phyloP scores from a whole-genome alignment of 1,140 invertebrate species.

The Chrysomallon squamiferum region DNA sequence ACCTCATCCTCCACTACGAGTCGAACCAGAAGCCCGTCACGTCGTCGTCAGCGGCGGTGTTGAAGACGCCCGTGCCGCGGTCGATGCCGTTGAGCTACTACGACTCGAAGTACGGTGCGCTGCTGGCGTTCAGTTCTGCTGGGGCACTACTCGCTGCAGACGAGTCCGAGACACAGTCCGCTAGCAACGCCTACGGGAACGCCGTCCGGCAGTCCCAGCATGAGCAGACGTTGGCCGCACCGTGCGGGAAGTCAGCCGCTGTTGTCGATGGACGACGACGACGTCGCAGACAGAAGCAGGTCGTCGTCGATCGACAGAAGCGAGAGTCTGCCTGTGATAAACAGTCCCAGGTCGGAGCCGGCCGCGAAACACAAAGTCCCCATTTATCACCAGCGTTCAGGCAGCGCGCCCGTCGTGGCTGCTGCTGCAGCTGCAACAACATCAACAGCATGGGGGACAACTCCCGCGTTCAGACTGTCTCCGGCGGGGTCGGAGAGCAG shows the following conservation, averaged over 20 bases:
- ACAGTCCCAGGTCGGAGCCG: constrained; percentile 16
- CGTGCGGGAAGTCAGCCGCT: constrained; percentile 49
- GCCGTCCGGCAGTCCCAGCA: constrained; percentile 35
- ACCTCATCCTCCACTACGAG: constrained; percentile 94
- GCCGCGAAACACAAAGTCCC: background rate
- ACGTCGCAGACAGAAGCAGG: constrained; percentile 1
- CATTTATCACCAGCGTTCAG: constrained; percentile 49
- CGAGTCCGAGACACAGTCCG: constrained; percentile 41
- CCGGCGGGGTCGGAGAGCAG: constrained; percentile 50
- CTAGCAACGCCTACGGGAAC: constrained; percentile 26
- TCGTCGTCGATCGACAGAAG: constrained; percentile 40
- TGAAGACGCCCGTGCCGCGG: constrained; percentile 79
- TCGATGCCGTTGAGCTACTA: constrained; percentile 73
- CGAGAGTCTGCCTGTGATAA: constrained; percentile 48
- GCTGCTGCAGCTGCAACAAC: constrained; percentile 64
- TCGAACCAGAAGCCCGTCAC: constrained; percentile 87
- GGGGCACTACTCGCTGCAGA: constrained; percentile 23
- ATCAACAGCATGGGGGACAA: constrained; percentile 28
- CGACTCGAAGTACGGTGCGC: constrained; percentile 68
- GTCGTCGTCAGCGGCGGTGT: constrained; percentile 83
- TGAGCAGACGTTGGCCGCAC: constrained; percentile 23
- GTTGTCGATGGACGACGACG: constrained; percentile 28
- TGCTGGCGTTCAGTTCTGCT: constrained; percentile 24
- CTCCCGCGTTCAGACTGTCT: constrained; percentile 9
- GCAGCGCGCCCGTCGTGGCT: constrained; percentile 69